Conservation (phyloP, 2,113 vertebrate genomes). For the Entosphenus tridentatus region DNA sequence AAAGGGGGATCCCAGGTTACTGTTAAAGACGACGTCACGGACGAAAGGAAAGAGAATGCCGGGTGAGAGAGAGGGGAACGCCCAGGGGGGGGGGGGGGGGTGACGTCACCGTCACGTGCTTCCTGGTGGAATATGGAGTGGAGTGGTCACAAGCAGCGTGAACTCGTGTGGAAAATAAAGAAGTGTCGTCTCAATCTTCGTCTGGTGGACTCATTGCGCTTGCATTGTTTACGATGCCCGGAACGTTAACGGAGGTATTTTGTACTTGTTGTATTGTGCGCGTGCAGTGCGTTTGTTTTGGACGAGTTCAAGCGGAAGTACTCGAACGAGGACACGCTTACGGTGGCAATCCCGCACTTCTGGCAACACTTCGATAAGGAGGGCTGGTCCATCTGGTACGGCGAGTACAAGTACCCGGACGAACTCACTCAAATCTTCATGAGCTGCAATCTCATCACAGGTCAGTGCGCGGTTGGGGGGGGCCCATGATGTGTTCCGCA, state of each 20-base stretch:
- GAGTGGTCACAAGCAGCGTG: too few relatives aligned
- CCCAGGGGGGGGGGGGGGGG: too few relatives aligned
- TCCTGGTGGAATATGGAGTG: too few relatives aligned
- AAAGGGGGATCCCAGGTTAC: too few relatives aligned
- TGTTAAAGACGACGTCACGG: too few relatives aligned
- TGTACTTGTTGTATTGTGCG: background rate
- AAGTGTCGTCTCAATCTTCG: too few relatives aligned
- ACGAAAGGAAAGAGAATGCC: too few relatives aligned
- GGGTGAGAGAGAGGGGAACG: too few relatives aligned
- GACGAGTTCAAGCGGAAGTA: constrained; percentile 80
- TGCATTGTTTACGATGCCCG: constrained; percentile 20
- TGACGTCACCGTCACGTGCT: too few relatives aligned
- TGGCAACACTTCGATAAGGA: constrained; percentile 62
- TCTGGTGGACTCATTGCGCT: too few relatives aligned
- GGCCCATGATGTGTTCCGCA: too few relatives aligned
- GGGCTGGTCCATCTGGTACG: constrained; percentile 59
- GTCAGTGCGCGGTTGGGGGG: constrained; percentile 17
- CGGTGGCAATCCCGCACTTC: constrained; percentile 54
- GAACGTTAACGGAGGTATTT: constrained; percentile 26
- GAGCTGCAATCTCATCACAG: constrained; percentile 89
- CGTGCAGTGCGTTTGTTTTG: constrained; percentile 39
- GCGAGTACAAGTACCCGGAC: constrained; percentile 44
- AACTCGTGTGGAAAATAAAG: too few relatives aligned
- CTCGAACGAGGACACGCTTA: constrained; percentile 59
- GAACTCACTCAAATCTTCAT: constrained; percentile 58